These are phyloP conservation scores for Drosophila parabipectinata DNA, from an alignment of 1,140 invertebrate species.

Conservation along the genomic window DNA sequence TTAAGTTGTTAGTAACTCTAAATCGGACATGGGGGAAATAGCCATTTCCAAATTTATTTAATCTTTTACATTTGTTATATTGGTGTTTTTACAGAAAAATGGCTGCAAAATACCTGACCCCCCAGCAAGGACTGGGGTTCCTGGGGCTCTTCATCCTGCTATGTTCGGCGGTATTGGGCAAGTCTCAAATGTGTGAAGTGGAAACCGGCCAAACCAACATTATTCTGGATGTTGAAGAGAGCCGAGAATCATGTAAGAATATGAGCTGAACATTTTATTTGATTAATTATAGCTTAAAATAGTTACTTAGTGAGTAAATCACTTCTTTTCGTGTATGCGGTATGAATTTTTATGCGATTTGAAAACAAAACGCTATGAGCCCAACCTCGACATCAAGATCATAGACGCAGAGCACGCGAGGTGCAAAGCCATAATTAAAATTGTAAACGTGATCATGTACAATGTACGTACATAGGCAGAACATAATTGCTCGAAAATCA, in stretches of 20 bases:
- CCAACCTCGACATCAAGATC: conserved; percentile 55
- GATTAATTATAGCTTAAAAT: conserved; percentile 1
- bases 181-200: conserved; percentile 86
- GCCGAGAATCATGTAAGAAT: conserved; percentile 92
- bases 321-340: conserved; percentile 8
- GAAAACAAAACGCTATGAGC: conserved; percentile 12
- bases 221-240: conserved; percentile 95
- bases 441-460: conserved; percentile 50
- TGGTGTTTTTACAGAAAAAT: conserved; percentile 58
- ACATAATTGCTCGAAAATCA: conserved; percentile 21
- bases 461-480: conserved; percentile 23
- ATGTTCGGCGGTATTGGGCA: conserved; percentile 68
- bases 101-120: conserved; percentile 37
- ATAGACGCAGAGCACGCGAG: conserved; percentile 54
- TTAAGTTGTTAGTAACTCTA: conserved; percentile 23
- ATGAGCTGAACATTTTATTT: not conserved
- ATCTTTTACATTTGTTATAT: conserved; percentile 24
- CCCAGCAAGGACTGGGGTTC: conserved; percentile 34
- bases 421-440: conserved; percentile 56
- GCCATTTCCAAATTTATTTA: conserved; percentile 1
- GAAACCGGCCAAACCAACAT: conserved; percentile 94
- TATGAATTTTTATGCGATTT: conserved; percentile 22
- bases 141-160: conserved; percentile 61
- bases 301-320: not conserved
- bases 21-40: conserved; percentile 23